A percentile compares a stretch with the other conserved stretches of the same genome.
Conservation (phyloP, 1,140 invertebrate genomes). For the Venturia canescens region DNA sequence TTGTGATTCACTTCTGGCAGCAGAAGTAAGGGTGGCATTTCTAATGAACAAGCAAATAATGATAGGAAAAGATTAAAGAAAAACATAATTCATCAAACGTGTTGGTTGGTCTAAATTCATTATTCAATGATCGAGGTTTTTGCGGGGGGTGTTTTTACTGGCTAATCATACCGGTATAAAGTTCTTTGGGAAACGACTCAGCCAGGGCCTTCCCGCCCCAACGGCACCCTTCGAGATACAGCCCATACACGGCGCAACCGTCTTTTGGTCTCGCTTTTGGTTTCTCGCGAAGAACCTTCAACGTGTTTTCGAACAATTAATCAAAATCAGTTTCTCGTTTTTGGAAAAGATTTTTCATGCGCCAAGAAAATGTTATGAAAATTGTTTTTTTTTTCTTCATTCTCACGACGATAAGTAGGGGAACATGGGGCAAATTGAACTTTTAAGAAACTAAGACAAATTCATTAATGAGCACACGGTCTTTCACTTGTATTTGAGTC, state of each 20-base stretch:
- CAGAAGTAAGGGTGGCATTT: constrained; percentile 81
- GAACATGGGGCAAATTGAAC: no score
- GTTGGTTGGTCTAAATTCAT: constrained; percentile 6
- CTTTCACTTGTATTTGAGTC: no score
- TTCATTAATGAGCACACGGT: no score
- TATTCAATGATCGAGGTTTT: not conserved
- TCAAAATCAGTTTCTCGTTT: no score
- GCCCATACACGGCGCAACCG: constrained; percentile 84
- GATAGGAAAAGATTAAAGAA: not conserved
- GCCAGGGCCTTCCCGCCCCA: constrained; percentile 80
- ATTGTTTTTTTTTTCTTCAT: no score
- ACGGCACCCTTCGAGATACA: constrained; percentile 86
- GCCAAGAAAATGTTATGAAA: no score
- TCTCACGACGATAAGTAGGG: no score
- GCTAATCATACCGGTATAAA: constrained; percentile 78
- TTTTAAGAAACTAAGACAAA: no score
- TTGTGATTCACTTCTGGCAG: constrained; percentile 79
- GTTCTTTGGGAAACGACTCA: constrained; percentile 81
- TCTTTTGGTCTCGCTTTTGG: constrained; percentile 78
- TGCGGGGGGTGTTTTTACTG: not conserved
- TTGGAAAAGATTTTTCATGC: no score
- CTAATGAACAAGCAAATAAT: constrained; percentile 65
- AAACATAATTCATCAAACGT: not conserved
- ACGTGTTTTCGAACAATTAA: not conserved
- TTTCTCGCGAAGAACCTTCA: constrained; percentile 74